Percentiles rank a stretch among this genome's conserved stretches.
phyloP scores from a whole-genome alignment of 2,888 invertebrate genomes.

The Limnephilus auricula region DNA sequence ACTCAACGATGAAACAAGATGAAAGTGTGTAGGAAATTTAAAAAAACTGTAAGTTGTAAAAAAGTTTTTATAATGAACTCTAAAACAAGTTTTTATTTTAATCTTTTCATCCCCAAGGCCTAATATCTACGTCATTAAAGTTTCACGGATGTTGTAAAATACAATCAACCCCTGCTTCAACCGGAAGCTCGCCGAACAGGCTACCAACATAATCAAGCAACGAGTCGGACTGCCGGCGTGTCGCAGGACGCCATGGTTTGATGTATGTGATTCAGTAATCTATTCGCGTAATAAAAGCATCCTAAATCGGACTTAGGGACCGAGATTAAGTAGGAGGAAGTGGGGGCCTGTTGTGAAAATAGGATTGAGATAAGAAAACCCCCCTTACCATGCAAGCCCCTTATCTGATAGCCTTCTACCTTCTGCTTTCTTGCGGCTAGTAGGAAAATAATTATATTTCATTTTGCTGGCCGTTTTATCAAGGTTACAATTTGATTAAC shows the following conservation, averaged over 20 bases:
- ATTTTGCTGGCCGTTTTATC: background rate
- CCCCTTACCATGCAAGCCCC: background rate
- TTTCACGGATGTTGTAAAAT: background rate
- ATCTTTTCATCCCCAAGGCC: background rate
- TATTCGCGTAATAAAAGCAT: conserved; percentile 52
- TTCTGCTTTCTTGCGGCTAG: background rate
- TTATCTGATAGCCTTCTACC: conserved; percentile 6
- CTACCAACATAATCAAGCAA: background rate
- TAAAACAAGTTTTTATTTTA: background rate
- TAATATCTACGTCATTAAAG: background rate
- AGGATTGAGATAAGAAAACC: conserved; percentile 20
- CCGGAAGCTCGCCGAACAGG: background rate
- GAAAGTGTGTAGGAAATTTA: background rate
- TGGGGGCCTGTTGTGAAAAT: conserved; percentile 47
- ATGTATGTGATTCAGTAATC: conserved; percentile 52
- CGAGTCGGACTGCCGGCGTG: background rate
- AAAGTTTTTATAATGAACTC: background rate
- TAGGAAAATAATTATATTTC: background rate
- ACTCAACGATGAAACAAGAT: background rate
- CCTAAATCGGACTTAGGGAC: conserved; percentile 37
- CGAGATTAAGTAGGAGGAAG: conserved; percentile 54
- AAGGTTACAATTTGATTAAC: background rate
- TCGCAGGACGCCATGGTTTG: conserved; percentile 32
- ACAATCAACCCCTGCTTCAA: background rate
- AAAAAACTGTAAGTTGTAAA: background rate